Evolutionary conservation across 2,888 invertebrate species (phyloP).

Genomic region (Patella depressa): DNA sequence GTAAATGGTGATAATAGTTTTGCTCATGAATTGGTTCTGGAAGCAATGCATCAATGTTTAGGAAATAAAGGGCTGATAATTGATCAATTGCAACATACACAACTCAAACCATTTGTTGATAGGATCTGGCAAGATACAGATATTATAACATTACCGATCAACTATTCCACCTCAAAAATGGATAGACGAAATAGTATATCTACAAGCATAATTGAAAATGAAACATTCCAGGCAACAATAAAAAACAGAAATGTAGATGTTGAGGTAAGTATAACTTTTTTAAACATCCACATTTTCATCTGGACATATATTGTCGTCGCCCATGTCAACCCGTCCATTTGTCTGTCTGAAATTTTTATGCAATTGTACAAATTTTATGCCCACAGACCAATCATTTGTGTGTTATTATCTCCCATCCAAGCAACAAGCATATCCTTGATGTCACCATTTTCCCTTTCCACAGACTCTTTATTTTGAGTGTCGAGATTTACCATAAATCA

Average conservation of each 20-base stretch:
- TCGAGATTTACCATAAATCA: too few relatives aligned
- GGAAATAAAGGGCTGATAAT: slow-evolving; percentile 47
- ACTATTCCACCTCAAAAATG: slow-evolving; percentile 11
- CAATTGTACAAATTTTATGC: too few relatives aligned
- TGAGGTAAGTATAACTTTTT: slow-evolving; percentile 43
- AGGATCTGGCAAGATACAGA: slow-evolving; percentile 43
- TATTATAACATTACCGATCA: slow-evolving; percentile 16
- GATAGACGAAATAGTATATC: slow-evolving; percentile 47
- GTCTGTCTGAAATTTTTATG: too few relatives aligned
- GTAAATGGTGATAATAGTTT: slow-evolving; percentile 42
- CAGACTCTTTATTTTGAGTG: too few relatives aligned
- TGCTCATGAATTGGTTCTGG: slow-evolving; percentile 55
- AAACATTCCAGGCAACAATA: slow-evolving; percentile 48
- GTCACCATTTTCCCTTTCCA: too few relatives aligned
- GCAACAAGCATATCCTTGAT: too few relatives aligned
- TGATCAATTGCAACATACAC: slow-evolving; percentile 38
- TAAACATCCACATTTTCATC: background rate
- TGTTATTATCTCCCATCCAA: too few relatives aligned
- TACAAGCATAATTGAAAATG: slow-evolving; percentile 52
- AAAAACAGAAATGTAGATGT: slow-evolving; percentile 42
- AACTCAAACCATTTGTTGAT: slow-evolving; percentile 43
- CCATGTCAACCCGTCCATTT: too few relatives aligned
- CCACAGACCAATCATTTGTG: too few relatives aligned
- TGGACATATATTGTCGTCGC: too few relatives aligned
- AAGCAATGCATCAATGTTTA: slow-evolving; percentile 46